Base-by-base conservation (phyloP, 1,140 invertebrate genomes). In the Ptiloglossa arizonensis region DNA sequence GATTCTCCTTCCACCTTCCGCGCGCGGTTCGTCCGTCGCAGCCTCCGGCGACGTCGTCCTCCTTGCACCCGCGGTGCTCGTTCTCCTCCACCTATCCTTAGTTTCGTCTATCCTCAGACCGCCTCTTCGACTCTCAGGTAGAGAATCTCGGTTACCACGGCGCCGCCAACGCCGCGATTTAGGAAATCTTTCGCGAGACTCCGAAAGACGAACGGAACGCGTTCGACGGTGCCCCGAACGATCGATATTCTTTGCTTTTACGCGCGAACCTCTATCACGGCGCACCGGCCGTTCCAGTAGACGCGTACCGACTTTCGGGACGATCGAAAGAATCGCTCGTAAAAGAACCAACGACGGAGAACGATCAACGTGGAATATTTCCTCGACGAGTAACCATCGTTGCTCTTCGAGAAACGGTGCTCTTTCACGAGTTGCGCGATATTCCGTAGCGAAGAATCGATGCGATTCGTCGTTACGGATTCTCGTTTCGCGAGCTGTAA, bases 21-120 rank as follows among this genome's bases (percentile, higher is more conserved):
- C 82, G 74, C 70, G 70, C 85, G 89, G 80, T 90, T 85, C 85
- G 86, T 88, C 81, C 79, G 86, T 83, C 68, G 64, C 83, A 87
- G 85, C 85, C 71, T 84, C 71, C 67, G n/a, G 60, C 63, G 29
- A 19, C 35, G 57, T 70, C 32, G 29, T 83, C 75, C 57, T 67
- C 68, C 48, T 77, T 66, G 46, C 50, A 57, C 68, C 52, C 13
- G 17, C 48, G 27, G n/a, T 8, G n/a, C n/a, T n/a, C 52, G 13
- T 46, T 48, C 48, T 27, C 38, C 27, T 54, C 48, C 11, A 22
- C 41, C 24, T 54, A 29, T 70, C 64, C 63, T 50, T 75, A 22
- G 29, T 60, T 32, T 56, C 5, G 54, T 24, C 48, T 54, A 67
- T 67, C 32, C 73, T 67, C 38, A 50, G 67, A 71, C 67, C 71